These are phyloP conservation scores for Conopomorpha cramerella DNA, from an alignment of 1,140 invertebrate genomes.

Conservation along the genomic window DNA sequence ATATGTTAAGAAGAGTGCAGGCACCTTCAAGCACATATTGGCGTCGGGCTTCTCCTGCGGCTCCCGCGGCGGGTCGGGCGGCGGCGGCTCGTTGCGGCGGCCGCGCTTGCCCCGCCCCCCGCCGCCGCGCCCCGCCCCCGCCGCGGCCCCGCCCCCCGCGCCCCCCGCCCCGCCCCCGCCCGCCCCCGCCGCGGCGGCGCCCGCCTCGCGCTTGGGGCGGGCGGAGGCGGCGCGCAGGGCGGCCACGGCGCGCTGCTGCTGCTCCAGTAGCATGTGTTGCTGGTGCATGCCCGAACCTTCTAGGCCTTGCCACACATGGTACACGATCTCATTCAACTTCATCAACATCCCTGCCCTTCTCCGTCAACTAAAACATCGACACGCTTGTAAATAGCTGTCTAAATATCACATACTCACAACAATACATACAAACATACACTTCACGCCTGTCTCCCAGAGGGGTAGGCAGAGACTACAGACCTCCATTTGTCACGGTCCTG, in stretches of 20 bases:
- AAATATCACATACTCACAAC: too few species aligned
- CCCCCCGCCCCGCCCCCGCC: conserved; percentile 20
- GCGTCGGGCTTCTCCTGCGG: conserved; percentile 78
- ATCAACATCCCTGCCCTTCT: too few species aligned
- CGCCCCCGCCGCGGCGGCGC: conserved; percentile 9
- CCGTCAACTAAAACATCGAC: too few species aligned
- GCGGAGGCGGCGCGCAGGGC: conserved; percentile 56
- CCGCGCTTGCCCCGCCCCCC: too few species aligned
- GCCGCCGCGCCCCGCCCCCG: conserved; percentile 28
- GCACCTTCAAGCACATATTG: conserved; percentile 80
- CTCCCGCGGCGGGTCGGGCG: conserved; percentile 61
- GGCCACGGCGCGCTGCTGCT: conserved; percentile 49
- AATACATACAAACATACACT: too few species aligned
- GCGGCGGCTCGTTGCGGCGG: conserved; percentile 53
- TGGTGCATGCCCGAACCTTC: conserved; percentile 47
- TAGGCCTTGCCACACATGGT: too few species aligned
- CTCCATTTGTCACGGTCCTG: too few species aligned
- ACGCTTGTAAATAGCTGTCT: too few species aligned
- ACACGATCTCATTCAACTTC: too few species aligned
- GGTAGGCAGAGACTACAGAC: too few species aligned
- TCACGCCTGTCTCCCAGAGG: too few species aligned
- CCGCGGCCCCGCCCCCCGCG: conserved; percentile 25
- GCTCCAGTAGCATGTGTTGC: conserved; percentile 48
- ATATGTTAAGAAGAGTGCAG: too few species aligned
- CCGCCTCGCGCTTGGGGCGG: conserved; percentile 66